These are phyloP conservation scores for Mastomys natalensis DNA, from an alignment of 2,113 vertebrate species.

Conservation along the genomic window DNA sequence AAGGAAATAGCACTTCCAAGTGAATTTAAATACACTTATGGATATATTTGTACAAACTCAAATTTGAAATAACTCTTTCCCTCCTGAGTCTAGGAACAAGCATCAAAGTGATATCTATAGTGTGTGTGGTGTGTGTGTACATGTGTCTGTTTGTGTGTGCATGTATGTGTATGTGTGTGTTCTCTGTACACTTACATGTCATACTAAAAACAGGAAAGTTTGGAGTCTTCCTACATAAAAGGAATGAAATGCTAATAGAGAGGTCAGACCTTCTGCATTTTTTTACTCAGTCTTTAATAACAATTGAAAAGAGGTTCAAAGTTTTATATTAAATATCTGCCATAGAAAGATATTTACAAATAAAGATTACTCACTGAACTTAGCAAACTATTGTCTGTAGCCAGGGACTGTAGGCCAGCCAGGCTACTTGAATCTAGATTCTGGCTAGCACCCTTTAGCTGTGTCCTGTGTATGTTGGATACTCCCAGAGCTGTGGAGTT, in stretches of 20 bases:
- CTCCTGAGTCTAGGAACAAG: background rate
- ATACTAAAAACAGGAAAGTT: slow-evolving; percentile 11
- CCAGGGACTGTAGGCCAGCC: background rate
- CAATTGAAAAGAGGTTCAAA: background rate
- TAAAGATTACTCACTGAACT: slow-evolving; percentile 12
- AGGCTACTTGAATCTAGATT: slow-evolving; percentile 1
- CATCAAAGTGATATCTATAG: background rate
- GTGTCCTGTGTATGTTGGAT: background rate
- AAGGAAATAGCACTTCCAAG: slow-evolving; percentile 21
- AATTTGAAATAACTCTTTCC: slow-evolving; percentile 52
- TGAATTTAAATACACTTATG: slow-evolving; percentile 20
- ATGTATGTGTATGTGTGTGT: background rate
- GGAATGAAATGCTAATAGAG: background rate
- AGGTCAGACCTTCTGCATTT: background rate
- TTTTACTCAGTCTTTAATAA: slow-evolving; percentile 1
- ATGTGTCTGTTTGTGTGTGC: no score
- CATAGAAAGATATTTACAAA: slow-evolving; percentile 35
- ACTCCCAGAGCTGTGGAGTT: background rate
- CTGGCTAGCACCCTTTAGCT: background rate
- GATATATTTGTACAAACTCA: slow-evolving; percentile 29
- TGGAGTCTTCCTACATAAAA: background rate
- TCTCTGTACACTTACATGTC: background rate
- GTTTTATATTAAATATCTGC: background rate
- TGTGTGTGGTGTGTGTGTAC: background rate
- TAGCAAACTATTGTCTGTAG: background rate